Percentiles rank a stretch among this genome's conserved stretches.
Conservation (phyloP, 2,797 vertebrate genomes). For the Phoebastria nigripes region DNA sequence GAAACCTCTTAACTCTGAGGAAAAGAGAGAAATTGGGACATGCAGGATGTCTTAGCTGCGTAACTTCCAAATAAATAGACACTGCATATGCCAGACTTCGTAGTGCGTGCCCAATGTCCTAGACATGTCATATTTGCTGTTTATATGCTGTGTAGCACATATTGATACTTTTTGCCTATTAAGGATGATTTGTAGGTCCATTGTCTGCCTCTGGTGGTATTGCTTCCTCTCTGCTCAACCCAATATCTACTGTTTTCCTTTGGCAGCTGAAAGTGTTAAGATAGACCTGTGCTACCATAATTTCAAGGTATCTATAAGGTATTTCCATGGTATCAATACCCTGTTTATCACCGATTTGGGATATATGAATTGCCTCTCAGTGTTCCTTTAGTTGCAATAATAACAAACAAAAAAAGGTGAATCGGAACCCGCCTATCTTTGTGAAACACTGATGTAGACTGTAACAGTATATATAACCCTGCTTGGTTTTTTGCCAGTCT, state of each 20-base stretch:
- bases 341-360: slow-evolving; percentile 22
- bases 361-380: slow-evolving; percentile 26
- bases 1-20: background rate
- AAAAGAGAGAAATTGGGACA: background rate
- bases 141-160: background rate
- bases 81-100: background rate
- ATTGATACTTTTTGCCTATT: background rate
- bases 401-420: slow-evolving; percentile 7
- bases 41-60: background rate
- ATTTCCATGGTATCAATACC: slow-evolving; percentile 41
- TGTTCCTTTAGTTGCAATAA: slow-evolving; percentile 54
- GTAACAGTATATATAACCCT: background rate
- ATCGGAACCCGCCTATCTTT: background rate
- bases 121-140: background rate
- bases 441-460: background rate
- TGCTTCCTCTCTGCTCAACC: background rate
- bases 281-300: background rate
- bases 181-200: background rate
- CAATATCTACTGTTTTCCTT: background rate
- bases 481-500: background rate
- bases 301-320: slow-evolving; percentile 43
- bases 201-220: background rate
- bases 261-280: background rate
- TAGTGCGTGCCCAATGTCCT: background rate
- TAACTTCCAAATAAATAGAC: background rate